Evolutionary conservation across 2,888 invertebrate species (phyloP).

Genomic region (Caenorhabditis virilis): DNA sequence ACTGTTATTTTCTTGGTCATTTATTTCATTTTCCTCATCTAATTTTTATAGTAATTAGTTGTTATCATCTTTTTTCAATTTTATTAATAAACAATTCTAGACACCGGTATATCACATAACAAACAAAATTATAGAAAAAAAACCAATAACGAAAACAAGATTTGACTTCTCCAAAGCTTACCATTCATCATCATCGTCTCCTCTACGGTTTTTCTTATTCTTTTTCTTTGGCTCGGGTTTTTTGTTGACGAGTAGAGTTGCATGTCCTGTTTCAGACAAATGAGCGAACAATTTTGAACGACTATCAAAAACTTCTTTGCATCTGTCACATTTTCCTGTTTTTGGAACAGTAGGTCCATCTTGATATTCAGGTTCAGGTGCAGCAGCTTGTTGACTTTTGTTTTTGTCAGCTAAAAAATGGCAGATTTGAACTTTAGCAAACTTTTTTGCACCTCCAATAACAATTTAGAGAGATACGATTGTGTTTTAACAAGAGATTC

Average conservation of each 20-base stretch:
- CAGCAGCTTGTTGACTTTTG: slow-evolving; percentile 5
- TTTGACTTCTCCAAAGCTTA: not conserved
- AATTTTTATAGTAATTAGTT: not conserved
- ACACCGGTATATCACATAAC: not conserved
- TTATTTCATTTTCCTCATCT: slow-evolving; percentile 58
- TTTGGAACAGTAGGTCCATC: slow-evolving; percentile 28
- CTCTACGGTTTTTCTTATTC: slow-evolving; percentile 11
- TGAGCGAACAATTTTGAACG: slow-evolving; percentile 71
- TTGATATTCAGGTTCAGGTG: not conserved
- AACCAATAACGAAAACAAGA: not conserved
- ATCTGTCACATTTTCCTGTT: slow-evolving; percentile 67
- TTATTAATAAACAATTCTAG: not conserved
- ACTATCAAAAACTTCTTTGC: slow-evolving; percentile 69
- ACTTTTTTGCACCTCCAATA: too few relatives aligned
- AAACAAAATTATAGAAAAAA: not conserved
- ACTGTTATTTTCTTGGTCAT: slow-evolving; percentile 58
- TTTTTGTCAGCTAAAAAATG: slow-evolving; percentile 10
- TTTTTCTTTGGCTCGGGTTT: slow-evolving; percentile 19
- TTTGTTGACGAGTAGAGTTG: slow-evolving; percentile 56
- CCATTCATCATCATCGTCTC: slow-evolving; percentile 6
- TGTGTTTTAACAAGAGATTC: too few relatives aligned
- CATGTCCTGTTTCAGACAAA: slow-evolving; percentile 71
- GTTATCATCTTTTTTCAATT: slow-evolving; percentile 1
- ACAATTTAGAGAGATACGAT: too few relatives aligned
- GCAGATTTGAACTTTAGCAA: too few relatives aligned